Evolutionary conservation across 1,140 invertebrate species (phyloP), one percentile per base, ranked within the genome.

Genomic region (Pararge aegeria): DNA sequence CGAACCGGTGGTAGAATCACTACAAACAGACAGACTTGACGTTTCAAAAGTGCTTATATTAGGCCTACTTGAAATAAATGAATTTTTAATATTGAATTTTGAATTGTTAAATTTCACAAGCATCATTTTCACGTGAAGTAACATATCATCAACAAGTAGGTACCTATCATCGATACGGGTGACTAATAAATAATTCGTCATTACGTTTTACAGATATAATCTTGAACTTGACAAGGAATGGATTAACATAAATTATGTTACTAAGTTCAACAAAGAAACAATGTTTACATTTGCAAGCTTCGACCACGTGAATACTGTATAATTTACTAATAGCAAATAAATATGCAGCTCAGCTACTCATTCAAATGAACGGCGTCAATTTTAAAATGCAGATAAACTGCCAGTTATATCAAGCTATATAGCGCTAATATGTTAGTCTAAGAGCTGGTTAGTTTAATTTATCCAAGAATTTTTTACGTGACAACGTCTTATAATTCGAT

Each of bases 301-400:
- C 12, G 15, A 16, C 19, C 53, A 55, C 53, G 53, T 44, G 53
- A 27, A 12, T 44, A 18, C 12, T 27, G 24, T 55, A 15, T 44
- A 55, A 24, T 20, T 24, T 34, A 44, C n/a, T 55, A 55, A 55
- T 40, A 9, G 21, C 38, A 16, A 29, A 29, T 42, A 3, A 18
- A 55, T 55, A 55, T 55, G 19, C 53, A 16, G 16, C n/a, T 30
- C 38, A 55, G 53, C 21, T 55, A n/a, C 24, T 44, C 19, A 18
- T 55, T 16, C 53, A 44, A n/a, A 44, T 20, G 27, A 54, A 54
- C 38, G 34, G 24, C 34, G 34, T 24, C 29, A 5, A 55, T 46
- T 55, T 61, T 48, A 40, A 51, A 53, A 55, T 61, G 29, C 58
- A 61, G 51, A 57, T 57, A 48, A 37, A 16, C 44, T 34, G 20